Percentiles rank a stretch among this genome's conserved stretches.
Conservation (phyloP, 1,140 invertebrate genomes). For the Drosophila gunungcola region DNA sequence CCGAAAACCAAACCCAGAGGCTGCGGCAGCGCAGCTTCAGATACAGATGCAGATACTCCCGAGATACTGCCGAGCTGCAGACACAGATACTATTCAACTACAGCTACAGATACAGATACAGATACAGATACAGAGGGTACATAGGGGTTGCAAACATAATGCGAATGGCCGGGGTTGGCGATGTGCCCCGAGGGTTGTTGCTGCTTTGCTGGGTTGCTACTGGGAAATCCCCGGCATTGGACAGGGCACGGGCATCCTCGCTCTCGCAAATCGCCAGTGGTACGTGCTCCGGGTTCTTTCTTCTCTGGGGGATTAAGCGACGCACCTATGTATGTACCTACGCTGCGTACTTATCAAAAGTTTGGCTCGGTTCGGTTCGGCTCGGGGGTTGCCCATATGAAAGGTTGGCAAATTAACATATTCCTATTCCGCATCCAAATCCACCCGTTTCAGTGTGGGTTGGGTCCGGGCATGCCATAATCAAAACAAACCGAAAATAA, state of each 20-base stretch:
- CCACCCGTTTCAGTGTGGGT: slow-evolving; percentile 6
- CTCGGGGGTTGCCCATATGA: slow-evolving; percentile 11
- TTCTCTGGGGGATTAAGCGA: slow-evolving; percentile 31
- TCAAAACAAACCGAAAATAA: slow-evolving; percentile 49
- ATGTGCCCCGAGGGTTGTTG: slow-evolving; percentile 73
- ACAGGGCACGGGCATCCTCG: slow-evolving; percentile 30
- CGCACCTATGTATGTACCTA: slow-evolving; percentile 14
- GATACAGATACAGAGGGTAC: slow-evolving; percentile 10
- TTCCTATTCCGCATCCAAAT: slow-evolving; percentile 15
- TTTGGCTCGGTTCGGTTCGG: slow-evolving; percentile 2
- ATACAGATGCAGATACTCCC: slow-evolving; percentile 23
- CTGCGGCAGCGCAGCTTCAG: slow-evolving; percentile 77
- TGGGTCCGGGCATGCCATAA: slow-evolving; percentile 27
- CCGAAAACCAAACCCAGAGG: slow-evolving; percentile 56
- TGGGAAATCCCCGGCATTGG: slow-evolving; percentile 77
- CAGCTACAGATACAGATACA: slow-evolving; percentile 9
- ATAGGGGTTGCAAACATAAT: slow-evolving; percentile 52
- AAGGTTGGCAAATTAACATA: slow-evolving; percentile 33
- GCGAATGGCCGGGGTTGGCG: slow-evolving; percentile 72
- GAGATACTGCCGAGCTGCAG: slow-evolving; percentile 1
- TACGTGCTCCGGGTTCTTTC: slow-evolving; percentile 71
- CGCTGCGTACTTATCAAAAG: slow-evolving; percentile 8
- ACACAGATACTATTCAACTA: slow-evolving; percentile 12
- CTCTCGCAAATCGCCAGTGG: slow-evolving; percentile 70
- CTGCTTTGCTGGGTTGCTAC: slow-evolving; percentile 65